Evolutionary conservation across 2,113 vertebrate genomes (phyloP), one percentile per base, ranked within the genome.

Genomic region (Nerophis lumbriciformis): DNA sequence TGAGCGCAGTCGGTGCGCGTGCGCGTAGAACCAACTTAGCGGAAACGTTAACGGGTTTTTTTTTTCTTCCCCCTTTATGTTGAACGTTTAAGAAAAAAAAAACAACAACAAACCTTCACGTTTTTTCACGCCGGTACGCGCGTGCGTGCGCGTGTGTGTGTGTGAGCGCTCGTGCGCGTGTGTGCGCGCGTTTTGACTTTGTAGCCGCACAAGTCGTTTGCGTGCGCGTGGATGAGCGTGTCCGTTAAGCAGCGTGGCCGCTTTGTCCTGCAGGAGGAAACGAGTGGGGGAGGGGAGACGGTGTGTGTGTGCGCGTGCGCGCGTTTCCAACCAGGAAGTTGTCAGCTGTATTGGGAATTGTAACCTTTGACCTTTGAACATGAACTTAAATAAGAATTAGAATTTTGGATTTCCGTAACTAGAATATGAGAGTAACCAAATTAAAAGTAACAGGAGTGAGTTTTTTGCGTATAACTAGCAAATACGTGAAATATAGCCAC

Each of bases 181-280:
- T 3, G 48, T n/a, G 8, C 4, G 21, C 44, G 10, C 36, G 44
- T 44, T 13, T 59, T 13, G 8, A 8, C 36, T 39, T 45, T 59
- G 44, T 48, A 13, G 1, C 5, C 14, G 16, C 47, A 9, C 35
- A 35, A 1, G 4, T 44, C 0, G 45, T 47, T 66, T 61, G 48
- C 6, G 1, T 55, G 4, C 13, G 52, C 1, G 38, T 48, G 0
- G 2, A 48, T 53, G 38, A 48, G 68, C 63, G 69, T 62, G 72
- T 77, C 68, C 72, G 71, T 73, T 67, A 68, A 61, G 73, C 83
- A 83, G 76, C 82, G 84, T 86, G 82, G 84, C 79, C 70, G 84
- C 84, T 86, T 86, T 86, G 84, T 86, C 84, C 81, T 84, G 72
- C 49, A 76, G 74, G 75, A 85, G 83, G 80, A 84, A 84, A 64